A percentile compares a stretch with the other conserved stretches of the same genome.
Evolutionary conservation across 2,797 vertebrate species (phyloP).

Genomic region (Ptychadena robeensis): DNA sequence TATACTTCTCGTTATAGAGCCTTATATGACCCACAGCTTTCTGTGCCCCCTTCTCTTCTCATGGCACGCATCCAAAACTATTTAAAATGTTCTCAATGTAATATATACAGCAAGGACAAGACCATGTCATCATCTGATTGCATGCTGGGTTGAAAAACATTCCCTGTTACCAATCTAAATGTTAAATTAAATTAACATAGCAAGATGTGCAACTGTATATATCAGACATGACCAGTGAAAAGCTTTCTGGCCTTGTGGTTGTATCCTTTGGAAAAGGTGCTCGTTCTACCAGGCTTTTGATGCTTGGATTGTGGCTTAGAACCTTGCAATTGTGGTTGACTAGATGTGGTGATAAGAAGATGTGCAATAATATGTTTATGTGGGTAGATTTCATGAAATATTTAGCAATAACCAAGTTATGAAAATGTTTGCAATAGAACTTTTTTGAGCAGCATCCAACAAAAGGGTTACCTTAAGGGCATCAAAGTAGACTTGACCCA

Average conservation of each 20-base stretch:
- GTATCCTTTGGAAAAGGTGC: slow-evolving; percentile 14
- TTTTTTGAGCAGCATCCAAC: not conserved
- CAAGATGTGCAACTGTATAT: slow-evolving; percentile 4
- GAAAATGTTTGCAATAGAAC: not conserved
- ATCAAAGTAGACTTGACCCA: not conserved
- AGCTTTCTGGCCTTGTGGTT: slow-evolving; percentile 9
- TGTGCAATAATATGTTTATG: slow-evolving; percentile 4
- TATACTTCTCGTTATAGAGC: slow-evolving; percentile 30
- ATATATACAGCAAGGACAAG: not conserved
- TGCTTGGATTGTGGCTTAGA: not conserved
- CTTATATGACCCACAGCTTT: slow-evolving; percentile 37
- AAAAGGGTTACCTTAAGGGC: not conserved
- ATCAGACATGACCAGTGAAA: not conserved
- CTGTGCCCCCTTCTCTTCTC: slow-evolving; percentile 22
- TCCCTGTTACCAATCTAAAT: not conserved
- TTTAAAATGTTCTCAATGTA: slow-evolving; percentile 35
- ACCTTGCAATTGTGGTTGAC: not conserved
- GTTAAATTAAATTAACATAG: slow-evolving; percentile 4
- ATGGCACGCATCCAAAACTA: slow-evolving; percentile 39
- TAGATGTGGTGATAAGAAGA: slow-evolving; percentile 15
- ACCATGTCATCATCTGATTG: slow-evolving; percentile 19
- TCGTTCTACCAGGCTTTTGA: not conserved
- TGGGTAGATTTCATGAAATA: not conserved
- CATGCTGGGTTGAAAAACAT: slow-evolving; percentile 3
- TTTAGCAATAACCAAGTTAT: not conserved